Conservation (phyloP, 2,113 vertebrate genomes). For the Hippocampus barbouri region DNA sequence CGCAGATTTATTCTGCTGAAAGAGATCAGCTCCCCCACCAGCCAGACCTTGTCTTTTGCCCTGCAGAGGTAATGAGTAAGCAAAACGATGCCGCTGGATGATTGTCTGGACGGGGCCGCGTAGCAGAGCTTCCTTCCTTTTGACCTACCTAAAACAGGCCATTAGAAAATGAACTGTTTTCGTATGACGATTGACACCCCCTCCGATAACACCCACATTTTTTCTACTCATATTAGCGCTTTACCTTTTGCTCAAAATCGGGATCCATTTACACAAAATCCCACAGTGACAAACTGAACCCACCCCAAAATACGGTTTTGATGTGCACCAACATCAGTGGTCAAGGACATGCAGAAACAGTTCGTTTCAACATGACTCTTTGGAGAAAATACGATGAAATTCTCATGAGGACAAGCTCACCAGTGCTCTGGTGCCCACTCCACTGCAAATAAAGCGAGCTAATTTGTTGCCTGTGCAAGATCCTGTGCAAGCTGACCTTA, state of each 20-base stretch:
- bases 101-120: slow-evolving; percentile 34
- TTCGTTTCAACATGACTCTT: neutral
- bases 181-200: too few species aligned
- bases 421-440: slow-evolving; percentile 24
- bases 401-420: neutral
- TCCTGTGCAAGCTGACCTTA: slow-evolving; percentile 71
- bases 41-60: slow-evolving; percentile 33
- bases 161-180: neutral
- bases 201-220: too few species aligned
- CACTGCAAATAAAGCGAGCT: slow-evolving; percentile 61
- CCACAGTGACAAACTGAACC: too few species aligned
- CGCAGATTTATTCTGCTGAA: slow-evolving; percentile 47
- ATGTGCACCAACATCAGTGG: neutral
- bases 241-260: too few species aligned
- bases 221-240: too few species aligned
- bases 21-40: slow-evolving; percentile 44
- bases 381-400: neutral
- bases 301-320: neutral
- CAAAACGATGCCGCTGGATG: slow-evolving; percentile 27
- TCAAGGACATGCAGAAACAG: neutral
- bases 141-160: neutral
- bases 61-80: slow-evolving; percentile 41
- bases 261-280: too few species aligned
- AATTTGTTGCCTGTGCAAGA: slow-evolving; percentile 62
- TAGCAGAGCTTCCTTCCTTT: slow-evolving; percentile 16